phyloP scores from a whole-genome alignment of 2,113 vertebrate species.

The Erinaceus europaeus region DNA sequence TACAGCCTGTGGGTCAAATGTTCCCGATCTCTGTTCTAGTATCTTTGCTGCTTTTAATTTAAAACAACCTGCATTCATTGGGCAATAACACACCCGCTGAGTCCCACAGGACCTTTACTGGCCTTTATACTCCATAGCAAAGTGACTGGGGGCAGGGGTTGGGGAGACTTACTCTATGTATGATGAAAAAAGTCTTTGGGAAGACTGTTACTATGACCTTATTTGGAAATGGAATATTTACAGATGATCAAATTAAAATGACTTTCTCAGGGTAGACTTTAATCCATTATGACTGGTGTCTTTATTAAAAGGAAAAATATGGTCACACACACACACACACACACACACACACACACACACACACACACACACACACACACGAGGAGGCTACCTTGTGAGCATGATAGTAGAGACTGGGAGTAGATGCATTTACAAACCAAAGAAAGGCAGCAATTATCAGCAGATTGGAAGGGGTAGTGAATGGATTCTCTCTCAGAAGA shows the following conservation, averaged over 20 bases:
- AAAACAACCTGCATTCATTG: too few relatives aligned
- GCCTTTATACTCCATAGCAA: too few relatives aligned
- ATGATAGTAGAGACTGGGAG: neutral
- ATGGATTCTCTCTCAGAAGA: neutral
- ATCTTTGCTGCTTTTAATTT: too few relatives aligned
- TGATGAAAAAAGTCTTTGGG: too few relatives aligned
- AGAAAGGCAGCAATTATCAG: neutral
- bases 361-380: neutral
- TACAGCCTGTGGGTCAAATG: too few relatives aligned
- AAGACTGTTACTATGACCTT: neutral
- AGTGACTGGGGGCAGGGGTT: too few relatives aligned
- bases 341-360: neutral
- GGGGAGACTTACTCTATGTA: too few relatives aligned
- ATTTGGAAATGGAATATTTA: neutral
- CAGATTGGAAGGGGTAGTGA: too few relatives aligned
- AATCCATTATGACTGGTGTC: neutral
- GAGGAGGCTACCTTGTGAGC: neutral
- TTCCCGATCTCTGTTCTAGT: too few relatives aligned
- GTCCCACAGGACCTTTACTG: too few relatives aligned
- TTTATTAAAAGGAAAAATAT: neutral
- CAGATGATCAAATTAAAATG: neutral
- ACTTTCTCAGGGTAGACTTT: neutral
- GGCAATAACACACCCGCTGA: too few relatives aligned
- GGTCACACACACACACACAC: neutral
- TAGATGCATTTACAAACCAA: too few relatives aligned